A percentile compares a stretch with the other conserved stretches of the same genome.
phyloP scores from a whole-genome alignment of 2,113 vertebrate species.

The Corydoras maculifer region DNA sequence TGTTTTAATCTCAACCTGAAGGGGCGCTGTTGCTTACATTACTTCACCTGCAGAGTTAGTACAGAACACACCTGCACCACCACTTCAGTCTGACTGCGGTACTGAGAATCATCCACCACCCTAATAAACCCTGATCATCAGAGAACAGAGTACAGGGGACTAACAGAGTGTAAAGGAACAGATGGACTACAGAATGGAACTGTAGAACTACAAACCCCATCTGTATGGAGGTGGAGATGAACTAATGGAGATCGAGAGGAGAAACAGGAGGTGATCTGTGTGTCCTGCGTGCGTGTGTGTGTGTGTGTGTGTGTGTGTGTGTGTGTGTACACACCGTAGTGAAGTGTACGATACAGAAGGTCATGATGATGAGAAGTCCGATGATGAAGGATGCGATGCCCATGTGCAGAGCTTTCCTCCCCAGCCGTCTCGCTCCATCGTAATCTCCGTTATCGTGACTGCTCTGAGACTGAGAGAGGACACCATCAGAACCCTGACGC shows the following conservation, averaged over 20 bases:
- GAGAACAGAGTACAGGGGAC: no score
- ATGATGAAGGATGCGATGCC: constrained; percentile 75
- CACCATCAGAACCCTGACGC: constrained; percentile 9
- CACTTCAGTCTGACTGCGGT: no score
- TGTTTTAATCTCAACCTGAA: no score
- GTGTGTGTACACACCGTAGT: constrained; percentile 62
- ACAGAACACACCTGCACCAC: background rate
- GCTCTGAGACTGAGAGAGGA: constrained; percentile 71
- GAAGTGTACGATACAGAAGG: constrained; percentile 71
- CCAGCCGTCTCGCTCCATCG: constrained; percentile 72
- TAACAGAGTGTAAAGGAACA: no score
- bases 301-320: background rate
- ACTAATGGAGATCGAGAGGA: no score
- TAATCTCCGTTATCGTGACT: constrained; percentile 78
- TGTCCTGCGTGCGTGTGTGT: no score
- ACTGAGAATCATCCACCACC: no score
- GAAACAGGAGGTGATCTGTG: no score
- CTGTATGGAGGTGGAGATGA: no score
- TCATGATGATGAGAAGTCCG: constrained; percentile 69
- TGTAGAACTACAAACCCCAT: no score
- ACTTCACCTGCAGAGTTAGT: background rate
- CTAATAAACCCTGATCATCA: no score
- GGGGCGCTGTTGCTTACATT: background rate
- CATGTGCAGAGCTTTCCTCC: constrained; percentile 75
- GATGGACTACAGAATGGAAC: no score